A percentile compares a stretch with the other conserved stretches of the same genome.
phyloP scores from a whole-genome alignment of 2,888 invertebrate species.

The Athalia circularis region DNA sequence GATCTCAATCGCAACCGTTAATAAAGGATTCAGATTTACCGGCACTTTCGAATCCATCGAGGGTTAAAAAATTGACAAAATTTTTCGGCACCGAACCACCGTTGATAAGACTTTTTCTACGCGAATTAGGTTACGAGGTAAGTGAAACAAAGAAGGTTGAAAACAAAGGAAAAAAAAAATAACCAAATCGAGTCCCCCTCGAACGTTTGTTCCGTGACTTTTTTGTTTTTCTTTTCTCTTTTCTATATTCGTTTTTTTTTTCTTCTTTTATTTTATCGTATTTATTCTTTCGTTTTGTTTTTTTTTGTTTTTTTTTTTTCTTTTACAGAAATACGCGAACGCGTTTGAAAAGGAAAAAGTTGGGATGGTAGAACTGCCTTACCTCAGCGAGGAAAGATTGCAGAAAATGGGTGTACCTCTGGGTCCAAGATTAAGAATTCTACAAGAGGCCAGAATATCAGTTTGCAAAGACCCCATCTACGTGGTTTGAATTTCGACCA shows the following conservation, averaged over 20 bases:
- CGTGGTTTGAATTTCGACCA: conserved; percentile 73
- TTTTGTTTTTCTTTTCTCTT: not conserved
- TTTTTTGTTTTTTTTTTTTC: not conserved
- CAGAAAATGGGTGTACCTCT: conserved; percentile 93
- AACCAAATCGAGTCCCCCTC: not conserved
- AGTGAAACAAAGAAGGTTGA: conserved; percentile 35
- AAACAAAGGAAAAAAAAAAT: not conserved
- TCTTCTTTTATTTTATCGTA: not conserved
- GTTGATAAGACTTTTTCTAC: conserved; percentile 89
- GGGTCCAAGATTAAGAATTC: conserved; percentile 90
- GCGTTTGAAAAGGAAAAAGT: conserved; percentile 90
- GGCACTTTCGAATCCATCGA: conserved; percentile 88
- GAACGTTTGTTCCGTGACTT: not conserved
- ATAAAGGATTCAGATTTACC: conserved; percentile 78
- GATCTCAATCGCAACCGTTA: conserved; percentile 82
- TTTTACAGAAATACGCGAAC: conserved; percentile 87
- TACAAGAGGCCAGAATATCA: conserved; percentile 88
- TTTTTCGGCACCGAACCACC: conserved; percentile 97
- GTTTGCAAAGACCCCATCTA: conserved; percentile 79
- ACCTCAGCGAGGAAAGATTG: conserved; percentile 90
- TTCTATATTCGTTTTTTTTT: conserved; percentile 56
- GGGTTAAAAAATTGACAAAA: conserved; percentile 92
- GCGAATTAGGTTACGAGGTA: conserved; percentile 94
- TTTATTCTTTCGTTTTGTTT: not conserved
- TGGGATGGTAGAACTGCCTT: conserved; percentile 93